A percentile compares a stretch with the other conserved stretches of the same genome.
These are phyloP conservation scores for Channallabes apus DNA, from an alignment of 2,797 vertebrate genomes.

Conservation along the genomic window DNA sequence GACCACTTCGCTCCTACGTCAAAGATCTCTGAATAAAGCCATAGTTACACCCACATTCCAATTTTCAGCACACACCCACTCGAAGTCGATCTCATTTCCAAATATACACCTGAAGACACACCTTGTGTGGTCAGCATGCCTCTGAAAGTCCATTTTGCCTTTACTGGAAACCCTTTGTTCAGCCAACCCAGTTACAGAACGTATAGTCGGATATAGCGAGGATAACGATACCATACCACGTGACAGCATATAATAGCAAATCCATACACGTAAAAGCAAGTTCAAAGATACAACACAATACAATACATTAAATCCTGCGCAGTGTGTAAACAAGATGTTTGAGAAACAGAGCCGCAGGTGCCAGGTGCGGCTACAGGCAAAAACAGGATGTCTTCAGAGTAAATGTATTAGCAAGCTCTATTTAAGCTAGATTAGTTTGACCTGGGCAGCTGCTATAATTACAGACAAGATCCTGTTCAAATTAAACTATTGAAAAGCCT, in stretches of 20 bases:
- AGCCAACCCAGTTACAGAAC: not conserved
- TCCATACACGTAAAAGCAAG: constrained; percentile 8
- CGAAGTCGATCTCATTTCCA: not conserved
- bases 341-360: constrained; percentile 8
- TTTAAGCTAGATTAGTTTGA: not conserved
- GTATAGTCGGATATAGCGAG: not conserved
- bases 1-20: not conserved
- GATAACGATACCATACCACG: not conserved
- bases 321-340: not conserved
- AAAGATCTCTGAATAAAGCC: not conserved
- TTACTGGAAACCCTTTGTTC: not conserved
- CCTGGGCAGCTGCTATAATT: constrained; percentile 10
- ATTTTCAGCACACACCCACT: not conserved
- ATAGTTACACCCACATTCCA: not conserved
- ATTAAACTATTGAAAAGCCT: constrained; percentile 14
- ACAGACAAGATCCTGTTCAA: constrained; percentile 12
- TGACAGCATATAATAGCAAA: not conserved
- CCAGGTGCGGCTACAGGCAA: constrained; percentile 11
- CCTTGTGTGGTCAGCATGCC: constrained; percentile 8
- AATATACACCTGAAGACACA: constrained; percentile 11
- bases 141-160: not conserved
- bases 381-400: constrained; percentile 23
- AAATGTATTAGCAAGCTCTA: constrained; percentile 10
- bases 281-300: not conserved
- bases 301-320: not conserved